phyloP scores from a whole-genome alignment of 2,888 invertebrate species.

The Caenorhabditis sp. region DNA sequence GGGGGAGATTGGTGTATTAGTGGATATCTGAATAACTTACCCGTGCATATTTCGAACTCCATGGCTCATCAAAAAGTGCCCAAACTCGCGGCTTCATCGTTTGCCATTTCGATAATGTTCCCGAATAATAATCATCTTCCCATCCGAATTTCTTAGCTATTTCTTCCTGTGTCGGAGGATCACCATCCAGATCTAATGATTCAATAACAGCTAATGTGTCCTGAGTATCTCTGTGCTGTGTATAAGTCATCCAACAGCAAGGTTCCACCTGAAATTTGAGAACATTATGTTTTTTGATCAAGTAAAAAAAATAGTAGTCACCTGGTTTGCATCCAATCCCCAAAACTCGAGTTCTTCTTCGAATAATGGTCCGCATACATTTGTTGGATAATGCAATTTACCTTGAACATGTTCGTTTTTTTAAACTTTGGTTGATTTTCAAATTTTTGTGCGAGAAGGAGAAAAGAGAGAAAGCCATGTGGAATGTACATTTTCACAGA shows the following conservation, averaged over 20 bases:
- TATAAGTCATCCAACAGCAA: conserved; percentile 98
- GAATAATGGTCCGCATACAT: conserved; percentile 97
- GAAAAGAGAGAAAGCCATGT: no score
- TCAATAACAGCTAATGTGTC: conserved; percentile 97
- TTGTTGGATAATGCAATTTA: conserved; percentile 97
- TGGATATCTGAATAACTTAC: conserved; percentile 32
- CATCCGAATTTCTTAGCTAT: conserved; percentile 82
- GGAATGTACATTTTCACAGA: no score
- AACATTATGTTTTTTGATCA: background rate
- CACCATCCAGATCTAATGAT: conserved; percentile 92
- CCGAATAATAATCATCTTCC: conserved; percentile 86
- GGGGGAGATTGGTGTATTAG: no score
- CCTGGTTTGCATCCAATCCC: conserved; percentile 97
- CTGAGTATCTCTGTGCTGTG: conserved; percentile 85
- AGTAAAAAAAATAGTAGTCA: conserved; percentile 11
- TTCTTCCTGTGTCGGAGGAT: conserved; percentile 61
- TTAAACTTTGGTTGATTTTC: background rate
- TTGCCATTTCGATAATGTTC: conserved; percentile 80
- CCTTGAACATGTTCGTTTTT: conserved; percentile 74
- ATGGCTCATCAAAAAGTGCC: conserved; percentile 98
- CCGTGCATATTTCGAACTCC: conserved; percentile 89
- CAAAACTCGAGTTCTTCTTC: conserved; percentile 99
- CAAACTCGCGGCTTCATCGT: conserved; percentile 89
- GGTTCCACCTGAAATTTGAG: conserved; percentile 81
- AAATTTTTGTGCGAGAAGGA: background rate